Base-by-base conservation (phyloP, 2,888 invertebrate genomes). In the Pollenia griseotomentosa region DNA sequence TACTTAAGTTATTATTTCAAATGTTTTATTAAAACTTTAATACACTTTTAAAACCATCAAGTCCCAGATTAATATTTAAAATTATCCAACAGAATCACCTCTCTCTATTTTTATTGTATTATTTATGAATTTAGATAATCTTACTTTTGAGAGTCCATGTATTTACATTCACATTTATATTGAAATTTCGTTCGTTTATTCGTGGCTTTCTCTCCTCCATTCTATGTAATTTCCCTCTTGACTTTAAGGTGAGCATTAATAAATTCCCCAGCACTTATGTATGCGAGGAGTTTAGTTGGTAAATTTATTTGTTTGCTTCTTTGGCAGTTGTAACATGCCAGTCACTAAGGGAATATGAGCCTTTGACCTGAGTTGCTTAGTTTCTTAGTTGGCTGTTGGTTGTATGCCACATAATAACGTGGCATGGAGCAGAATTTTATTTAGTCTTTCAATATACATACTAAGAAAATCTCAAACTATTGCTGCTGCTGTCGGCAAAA, bases 201-300 rank as follows among this genome's bases (percentile, higher is more conserved):
- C 68, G n/a, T 48, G 61, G 59, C 46, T 61, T 63, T 10, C 10
- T 23, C 55, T 23, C 40, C 48, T 33, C 51, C 63, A 51, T 79
- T 79, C 51, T 57, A 65, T 75, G 74, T 86, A 79, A 83, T 79
- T 86, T 86, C 82, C 86, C 82, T 74, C 78, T 83, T 83, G 86
- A 70, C 78, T 83, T 70, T 33, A 33, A 82, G 86, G 74, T 86
- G 82, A 86, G 78, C 68, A 65, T 51, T 63, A 63, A 78, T 83
- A 83, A 83, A 86, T 86, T 83, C 79, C 74, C 78, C 61, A 74
- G 70, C 74, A 33, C 1, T 33, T 33, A n/a, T 51, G 12, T 42
- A 46, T 40, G 46, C 12, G 19, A 12, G 16, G 11, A 66, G 61
- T 63, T 9, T 53, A 5, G 55, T 73, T 73, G 65, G 14, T 73